Conservation (phyloP, 2,888 invertebrate species). For the Epistrophe eligans region DNA sequence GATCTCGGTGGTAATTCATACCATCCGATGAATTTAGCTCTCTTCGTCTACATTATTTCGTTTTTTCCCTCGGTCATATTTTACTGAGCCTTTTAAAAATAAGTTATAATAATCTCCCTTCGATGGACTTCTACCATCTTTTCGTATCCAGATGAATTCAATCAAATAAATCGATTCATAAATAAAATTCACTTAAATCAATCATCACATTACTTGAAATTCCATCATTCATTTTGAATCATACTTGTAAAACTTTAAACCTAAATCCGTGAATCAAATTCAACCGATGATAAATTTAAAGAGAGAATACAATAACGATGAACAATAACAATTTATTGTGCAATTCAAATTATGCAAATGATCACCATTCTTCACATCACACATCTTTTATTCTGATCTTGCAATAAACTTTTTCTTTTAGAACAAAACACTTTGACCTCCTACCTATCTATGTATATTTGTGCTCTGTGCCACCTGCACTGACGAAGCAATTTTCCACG, state of each 20-base stretch:
- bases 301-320: slow-evolving; percentile 49
- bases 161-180: neutral
- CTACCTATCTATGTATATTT: neutral
- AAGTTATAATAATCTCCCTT: too few relatives aligned
- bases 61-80: too few relatives aligned
- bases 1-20: too few relatives aligned
- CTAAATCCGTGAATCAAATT: neutral
- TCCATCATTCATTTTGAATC: neutral
- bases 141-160: neutral
- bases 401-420: slow-evolving; percentile 34
- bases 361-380: neutral
- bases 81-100: too few relatives aligned
- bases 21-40: too few relatives aligned
- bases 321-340: slow-evolving; percentile 52
- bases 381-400: slow-evolving; percentile 8
- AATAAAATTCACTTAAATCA: neutral
- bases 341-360: slow-evolving; percentile 62
- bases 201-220: neutral
- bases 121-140: too few relatives aligned
- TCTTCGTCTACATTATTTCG: too few relatives aligned
- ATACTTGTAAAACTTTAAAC: neutral
- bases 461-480: slow-evolving; percentile 38
- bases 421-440: slow-evolving; percentile 25
- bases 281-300: slow-evolving; percentile 15
- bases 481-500: slow-evolving; percentile 54